A percentile compares a stretch with the other conserved stretches of the same genome.
phyloP scores from a whole-genome alignment of 2,888 invertebrate genomes.

The Lymantria dispar region DNA sequence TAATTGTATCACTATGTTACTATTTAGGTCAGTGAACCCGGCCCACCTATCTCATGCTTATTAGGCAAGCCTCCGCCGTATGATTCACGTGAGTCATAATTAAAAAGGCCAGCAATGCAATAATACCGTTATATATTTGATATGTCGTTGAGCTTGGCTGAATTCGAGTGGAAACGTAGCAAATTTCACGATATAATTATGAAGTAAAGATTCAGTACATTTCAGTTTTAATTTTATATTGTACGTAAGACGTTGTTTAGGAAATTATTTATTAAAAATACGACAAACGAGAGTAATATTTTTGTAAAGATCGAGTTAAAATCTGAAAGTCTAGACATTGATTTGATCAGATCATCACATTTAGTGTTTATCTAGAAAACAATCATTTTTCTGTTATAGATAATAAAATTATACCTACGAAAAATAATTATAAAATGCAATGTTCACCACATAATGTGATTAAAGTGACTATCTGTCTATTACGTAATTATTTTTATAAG shows the following conservation, averaged over 20 bases:
- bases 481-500: constrained; percentile 16
- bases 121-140: constrained; percentile 25
- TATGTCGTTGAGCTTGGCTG: constrained; percentile 29
- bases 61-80: constrained; percentile 18
- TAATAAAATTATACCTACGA: not conserved
- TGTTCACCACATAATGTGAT: not conserved
- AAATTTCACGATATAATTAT: not conserved
- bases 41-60: constrained; percentile 14
- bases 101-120: constrained; percentile 31
- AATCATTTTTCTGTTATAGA: not conserved
- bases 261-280: not conserved
- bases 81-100: constrained; percentile 28
- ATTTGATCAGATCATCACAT: too few species aligned
- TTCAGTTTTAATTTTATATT: not conserved
- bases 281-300: not conserved
- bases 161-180: constrained; percentile 2
- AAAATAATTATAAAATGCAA: not conserved
- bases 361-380: too few species aligned
- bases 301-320: not conserved
- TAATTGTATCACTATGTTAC: constrained; percentile 5
- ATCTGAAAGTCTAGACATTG: not conserved
- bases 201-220: not conserved
- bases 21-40: constrained; percentile 34
- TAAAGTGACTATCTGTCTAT: constrained; percentile 5
- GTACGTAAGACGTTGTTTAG: not conserved